These are phyloP conservation scores for Agrotis exclamationis DNA, from an alignment of 2,888 invertebrate genomes.

Conservation along the genomic window DNA sequence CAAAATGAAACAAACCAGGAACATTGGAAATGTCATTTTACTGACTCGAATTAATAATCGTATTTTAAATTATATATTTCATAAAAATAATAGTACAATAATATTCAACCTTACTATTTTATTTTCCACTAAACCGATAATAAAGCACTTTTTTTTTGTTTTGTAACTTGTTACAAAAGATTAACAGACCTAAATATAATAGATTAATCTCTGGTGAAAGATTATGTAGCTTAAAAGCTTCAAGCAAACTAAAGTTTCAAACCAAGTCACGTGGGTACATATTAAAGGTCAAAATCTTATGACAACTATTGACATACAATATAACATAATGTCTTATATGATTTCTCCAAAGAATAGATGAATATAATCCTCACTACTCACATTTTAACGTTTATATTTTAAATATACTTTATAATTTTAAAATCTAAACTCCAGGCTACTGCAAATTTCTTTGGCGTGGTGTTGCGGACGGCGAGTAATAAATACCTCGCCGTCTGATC, in stretches of 20 bases:
- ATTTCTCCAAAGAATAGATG: neutral
- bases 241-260: conserved; percentile 1
- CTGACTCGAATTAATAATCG: no score
- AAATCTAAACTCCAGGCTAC: no score
- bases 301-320: neutral
- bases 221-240: neutral
- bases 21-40: no score
- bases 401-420: no score
- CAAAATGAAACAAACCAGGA: no score
- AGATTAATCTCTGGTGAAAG: neutral
- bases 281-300: neutral
- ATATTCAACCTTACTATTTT: no score
- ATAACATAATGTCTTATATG: neutral
- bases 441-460: no score
- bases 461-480: no score
- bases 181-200: neutral
- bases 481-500: no score
- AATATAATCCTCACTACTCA: neutral
- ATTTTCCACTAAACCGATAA: neutral
- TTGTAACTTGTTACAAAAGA: neutral
- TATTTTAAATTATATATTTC: no score
- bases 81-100: no score
- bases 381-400: no score
- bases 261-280: neutral
- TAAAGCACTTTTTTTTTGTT: neutral